Base-by-base conservation (phyloP, 1,140 invertebrate species). In the Gryllus bimaculatus region DNA sequence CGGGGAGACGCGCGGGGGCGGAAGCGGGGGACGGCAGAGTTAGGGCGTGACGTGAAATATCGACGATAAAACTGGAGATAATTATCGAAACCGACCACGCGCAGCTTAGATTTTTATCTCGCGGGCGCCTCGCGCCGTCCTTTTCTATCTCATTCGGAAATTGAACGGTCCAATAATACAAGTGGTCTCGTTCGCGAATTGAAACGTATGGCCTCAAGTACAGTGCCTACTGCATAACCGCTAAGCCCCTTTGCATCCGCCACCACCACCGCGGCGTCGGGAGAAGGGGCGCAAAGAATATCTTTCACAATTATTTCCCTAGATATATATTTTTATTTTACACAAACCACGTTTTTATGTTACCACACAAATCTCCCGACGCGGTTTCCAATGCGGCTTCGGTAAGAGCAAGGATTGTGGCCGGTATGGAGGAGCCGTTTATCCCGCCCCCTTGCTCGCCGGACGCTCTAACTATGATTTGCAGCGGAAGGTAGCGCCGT, bases 261-360 rank as follows among this genome's bases (percentile, higher is more conserved):
- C 54, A 18, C 54, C 54, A 66, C 54, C 54, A 7, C 54, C 54
- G 18, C 54, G 10, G 18, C 54, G 10, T 18, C 54, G 54, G 10
- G 54, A 66, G 10, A 39, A 18, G 54, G 54, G 54, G 54, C 18
- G 54, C 54, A 66, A 66, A 66, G 54, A 66, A 66, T 66, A 66
- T 66, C 54, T 66, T 66, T 66, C 54, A 66, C 54, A 66, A 66
- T 66, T 66, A 66, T 66, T 66, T 66, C 54, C 18, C 54, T 66
- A 66, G 54, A 66, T 66, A 66, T 66, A 66, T 66, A 66, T 66
- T 66, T 66, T 66, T 66, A 66, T 66, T 66, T 66, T 66, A 66
- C 54, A 66, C 54, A 66, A 66, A 66, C 54, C 54, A 66, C 54
- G 54, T 66, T 66, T 66, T 66, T 66, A 66, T 66, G 54, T 66